A percentile compares a stretch with the other conserved stretches of the same genome.
phyloP scores from a whole-genome alignment of 2,797 vertebrate genomes.

The Helicolenus hilgendorfi region DNA sequence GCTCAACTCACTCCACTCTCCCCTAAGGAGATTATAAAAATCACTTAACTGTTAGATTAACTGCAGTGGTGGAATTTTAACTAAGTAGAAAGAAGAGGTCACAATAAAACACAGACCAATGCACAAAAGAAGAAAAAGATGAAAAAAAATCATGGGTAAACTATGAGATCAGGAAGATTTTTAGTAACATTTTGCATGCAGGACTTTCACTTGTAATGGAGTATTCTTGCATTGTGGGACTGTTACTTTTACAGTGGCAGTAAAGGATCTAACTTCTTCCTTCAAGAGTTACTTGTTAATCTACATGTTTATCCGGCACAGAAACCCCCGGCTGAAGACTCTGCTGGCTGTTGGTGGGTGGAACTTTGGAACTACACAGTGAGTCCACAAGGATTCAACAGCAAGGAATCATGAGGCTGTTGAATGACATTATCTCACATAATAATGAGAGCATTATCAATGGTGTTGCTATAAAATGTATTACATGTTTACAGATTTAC shows the following conservation, averaged over 20 bases:
- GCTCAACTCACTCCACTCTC: too few species aligned
- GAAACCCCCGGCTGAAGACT: constrained; percentile 89
- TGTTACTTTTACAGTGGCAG: not conserved
- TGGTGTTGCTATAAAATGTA: not conserved
- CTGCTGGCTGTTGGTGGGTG: constrained; percentile 91
- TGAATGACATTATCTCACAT: not conserved
- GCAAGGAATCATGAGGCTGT: not conserved
- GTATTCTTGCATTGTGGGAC: not conserved
- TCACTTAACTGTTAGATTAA: not conserved
- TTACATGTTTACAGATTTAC: constrained; percentile 83
- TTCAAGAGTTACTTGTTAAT: not conserved
- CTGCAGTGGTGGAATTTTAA: not conserved
- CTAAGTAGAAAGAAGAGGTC: not conserved
- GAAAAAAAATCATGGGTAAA: not conserved
- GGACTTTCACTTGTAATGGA: not conserved
- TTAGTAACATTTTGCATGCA: not conserved
- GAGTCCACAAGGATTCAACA: constrained; percentile 56
- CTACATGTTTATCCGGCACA: constrained; percentile 47
- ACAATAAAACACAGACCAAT: not conserved
- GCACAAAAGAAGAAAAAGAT: not conserved
- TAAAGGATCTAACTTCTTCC: not conserved
- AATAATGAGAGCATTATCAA: not conserved
- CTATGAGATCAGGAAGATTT: not conserved
- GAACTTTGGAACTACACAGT: constrained; percentile 90
- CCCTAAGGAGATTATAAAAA: not conserved